Base-by-base conservation (phyloP, 1,140 invertebrate genomes). In the Phthorimaea operculella region DNA sequence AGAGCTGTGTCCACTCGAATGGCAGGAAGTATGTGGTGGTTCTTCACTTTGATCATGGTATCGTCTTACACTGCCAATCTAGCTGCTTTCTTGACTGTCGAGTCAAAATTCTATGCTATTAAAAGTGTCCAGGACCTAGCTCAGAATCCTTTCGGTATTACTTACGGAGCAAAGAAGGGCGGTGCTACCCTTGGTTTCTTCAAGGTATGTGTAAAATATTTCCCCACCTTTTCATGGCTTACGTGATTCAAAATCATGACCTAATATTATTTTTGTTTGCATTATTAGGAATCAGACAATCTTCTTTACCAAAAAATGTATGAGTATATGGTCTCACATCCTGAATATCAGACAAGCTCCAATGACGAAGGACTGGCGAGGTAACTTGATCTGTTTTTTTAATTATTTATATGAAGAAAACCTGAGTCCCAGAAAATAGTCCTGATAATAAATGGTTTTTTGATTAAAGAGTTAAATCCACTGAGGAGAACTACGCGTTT, bases 61-160 rank as follows among this genome's bases (percentile, higher is more conserved):
- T 96, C 96, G 0, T 97, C 96, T 0, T 99, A 99, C 76, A 99
- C 97, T 0, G 97, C 97, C 0, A 98, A 99, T 85, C 88, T 99
- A 48, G 97, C 98, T 51, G 96, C 97, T n/a, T 99, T 98, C 79
- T 84, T 99, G 7, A 98, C 96, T 0, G 92, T 98, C 0, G 96
- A 98, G 76, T 91, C 92, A 1, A 88, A 94, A 57, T 90, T 92
- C 49, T 91, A 91, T 33, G 91, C 94, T 0, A 98, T 99, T 34
- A 91, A 94, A 74, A 90, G 88, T 68, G 92, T 94, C 0, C 90
- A 96, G 59, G 95, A 97, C 70, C 86, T 99, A 18, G 92, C 93
- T 0, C 70, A 50, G 48, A 90, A 90, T 66, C 90, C 70, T 73
- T 89, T 87, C 59, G 78, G 83, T n/a, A 95, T 99, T 21, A 90